phyloP scores from a whole-genome alignment of 2,888 invertebrate species.

The Neoscelio sp. region DNA sequence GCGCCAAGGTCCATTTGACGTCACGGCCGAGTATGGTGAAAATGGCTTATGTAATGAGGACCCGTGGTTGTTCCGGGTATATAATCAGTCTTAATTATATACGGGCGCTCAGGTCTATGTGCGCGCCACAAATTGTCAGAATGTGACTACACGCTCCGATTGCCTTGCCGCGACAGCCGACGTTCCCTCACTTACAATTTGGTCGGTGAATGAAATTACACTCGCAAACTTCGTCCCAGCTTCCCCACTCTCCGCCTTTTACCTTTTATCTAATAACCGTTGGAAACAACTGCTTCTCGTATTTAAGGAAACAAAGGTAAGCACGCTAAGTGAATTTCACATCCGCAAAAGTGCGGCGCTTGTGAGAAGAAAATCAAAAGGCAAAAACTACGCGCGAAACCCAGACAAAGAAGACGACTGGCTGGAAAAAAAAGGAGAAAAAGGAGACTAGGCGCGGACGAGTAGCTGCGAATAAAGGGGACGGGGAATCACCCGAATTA shows the following conservation, averaged over 20 bases:
- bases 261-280: conserved; percentile 79
- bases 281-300: conserved; percentile 76
- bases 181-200: conserved; percentile 49
- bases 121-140: conserved; percentile 57
- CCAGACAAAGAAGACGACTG: not conserved
- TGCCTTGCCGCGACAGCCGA: not conserved
- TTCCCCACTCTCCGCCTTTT: conserved; percentile 53
- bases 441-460: not conserved
- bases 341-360: conserved; percentile 65
- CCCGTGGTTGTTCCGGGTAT: conserved; percentile 33
- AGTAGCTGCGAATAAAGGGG: too few relatives aligned
- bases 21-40: too few relatives aligned
- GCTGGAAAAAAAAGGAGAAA: not conserved
- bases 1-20: too few relatives aligned
- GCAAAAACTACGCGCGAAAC: conserved; percentile 19
- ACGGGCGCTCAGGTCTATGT: conserved; percentile 28
- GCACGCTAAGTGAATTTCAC: conserved; percentile 79
- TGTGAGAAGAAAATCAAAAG: conserved; percentile 40
- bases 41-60: conserved; percentile 25
- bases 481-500: too few relatives aligned
- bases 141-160: conserved; percentile 2
- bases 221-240: conserved; percentile 39
- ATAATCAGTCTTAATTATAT: conserved; percentile 46
- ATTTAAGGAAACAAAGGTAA: conserved; percentile 79
- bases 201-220: conserved; percentile 69